Evolutionary conservation across 2,888 invertebrate genomes (phyloP).

Genomic region (Nomada fucata): DNA sequence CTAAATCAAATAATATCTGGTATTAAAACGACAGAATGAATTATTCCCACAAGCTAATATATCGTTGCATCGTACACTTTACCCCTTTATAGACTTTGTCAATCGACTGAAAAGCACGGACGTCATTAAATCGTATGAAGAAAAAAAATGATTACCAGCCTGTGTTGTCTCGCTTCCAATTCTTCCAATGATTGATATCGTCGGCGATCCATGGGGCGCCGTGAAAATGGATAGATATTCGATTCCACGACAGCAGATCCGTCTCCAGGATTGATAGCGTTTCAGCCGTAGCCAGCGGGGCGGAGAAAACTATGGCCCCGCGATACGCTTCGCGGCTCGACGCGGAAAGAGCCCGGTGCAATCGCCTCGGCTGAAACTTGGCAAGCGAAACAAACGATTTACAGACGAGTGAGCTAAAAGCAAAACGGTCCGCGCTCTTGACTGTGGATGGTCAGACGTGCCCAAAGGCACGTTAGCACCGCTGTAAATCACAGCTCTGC

Average conservation of each 20-base stretch:
- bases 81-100: too few relatives aligned
- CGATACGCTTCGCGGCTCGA: constrained; percentile 75
- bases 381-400: constrained; percentile 62
- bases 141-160: too few relatives aligned
- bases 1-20: background rate
- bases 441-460: constrained; percentile 11
- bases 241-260: constrained; percentile 1
- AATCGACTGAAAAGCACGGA: too few relatives aligned
- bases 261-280: constrained; percentile 57
- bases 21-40: background rate
- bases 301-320: constrained; percentile 70
- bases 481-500: background rate
- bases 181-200: constrained; percentile 8
- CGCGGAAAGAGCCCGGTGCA: constrained; percentile 68
- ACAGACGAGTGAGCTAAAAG: constrained; percentile 59
- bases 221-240: constrained; percentile 1
- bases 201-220: background rate
- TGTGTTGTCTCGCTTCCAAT: too few relatives aligned
- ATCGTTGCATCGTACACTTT: too few relatives aligned
- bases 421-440: constrained; percentile 48
- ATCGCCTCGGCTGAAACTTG: constrained; percentile 51
- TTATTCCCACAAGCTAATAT: background rate
- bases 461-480: constrained; percentile 2
- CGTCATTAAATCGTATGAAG: too few relatives aligned
- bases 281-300: constrained; percentile 57